phyloP scores from a whole-genome alignment of 2,888 invertebrate species.

The Lycocerus yunnanus region DNA sequence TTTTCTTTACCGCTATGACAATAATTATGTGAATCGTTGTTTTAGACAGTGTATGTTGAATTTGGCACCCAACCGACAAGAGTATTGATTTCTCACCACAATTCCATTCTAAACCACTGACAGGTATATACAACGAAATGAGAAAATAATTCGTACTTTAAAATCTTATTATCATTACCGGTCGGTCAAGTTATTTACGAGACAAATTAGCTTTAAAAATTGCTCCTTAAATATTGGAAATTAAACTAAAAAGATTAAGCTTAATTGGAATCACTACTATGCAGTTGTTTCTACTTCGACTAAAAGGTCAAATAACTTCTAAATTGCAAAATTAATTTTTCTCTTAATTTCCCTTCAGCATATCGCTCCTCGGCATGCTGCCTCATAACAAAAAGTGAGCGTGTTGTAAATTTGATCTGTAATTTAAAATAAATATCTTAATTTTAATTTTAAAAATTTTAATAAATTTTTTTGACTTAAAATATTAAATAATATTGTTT shows the following conservation, averaged over 20 bases:
- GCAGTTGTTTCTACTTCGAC: no score
- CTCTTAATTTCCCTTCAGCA: no score
- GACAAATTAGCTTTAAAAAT: not conserved
- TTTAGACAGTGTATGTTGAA: conserved; percentile 2
- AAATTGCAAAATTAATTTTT: no score
- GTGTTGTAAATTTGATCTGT: no score
- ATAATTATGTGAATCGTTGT: not conserved
- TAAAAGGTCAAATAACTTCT: no score
- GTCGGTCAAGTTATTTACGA: not conserved
- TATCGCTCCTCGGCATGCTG: not conserved
- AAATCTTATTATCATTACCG: not conserved
- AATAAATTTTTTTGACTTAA: no score
- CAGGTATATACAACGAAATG: not conserved
- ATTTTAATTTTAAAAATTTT: no score
- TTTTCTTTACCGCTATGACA: conserved; percentile 9
- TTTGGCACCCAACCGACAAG: not conserved
- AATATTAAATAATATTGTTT: no score
- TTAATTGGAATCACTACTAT: no score
- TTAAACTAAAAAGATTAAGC: no score
- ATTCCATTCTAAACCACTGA: not conserved
- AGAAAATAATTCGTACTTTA: not conserved
- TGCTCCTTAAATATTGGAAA: not conserved
- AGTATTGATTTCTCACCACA: not conserved
- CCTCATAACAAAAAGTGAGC: no score
- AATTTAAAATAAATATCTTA: no score